Base-by-base conservation (phyloP, 2,888 invertebrate species). In the Ernsta delagoae region DNA sequence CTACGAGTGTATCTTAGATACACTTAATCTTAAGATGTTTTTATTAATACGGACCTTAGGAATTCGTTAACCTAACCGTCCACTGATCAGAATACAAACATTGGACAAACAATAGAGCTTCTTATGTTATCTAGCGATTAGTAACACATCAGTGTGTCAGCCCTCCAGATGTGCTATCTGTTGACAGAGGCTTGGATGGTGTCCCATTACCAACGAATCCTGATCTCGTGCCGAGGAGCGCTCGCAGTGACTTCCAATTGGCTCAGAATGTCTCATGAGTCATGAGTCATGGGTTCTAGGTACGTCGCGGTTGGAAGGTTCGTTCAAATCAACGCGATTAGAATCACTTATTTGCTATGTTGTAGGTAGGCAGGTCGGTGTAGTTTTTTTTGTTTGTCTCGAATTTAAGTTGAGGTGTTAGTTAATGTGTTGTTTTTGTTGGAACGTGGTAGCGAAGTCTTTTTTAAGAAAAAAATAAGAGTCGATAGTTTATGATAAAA, bases 151-250 rank as follows among this genome's bases (percentile, higher is more conserved):
- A 57, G 8, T 61, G 67, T 68, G 0, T 6, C 3, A 12, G 60
- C 41, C 16, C 45, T 56, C 65, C 67, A 68, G 67, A 68, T 68
- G 68, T 48, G 68, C 68, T 68, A 68, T 68, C 68, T 36, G 48
- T 4, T 53, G 50, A 53, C 50, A 53, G 59, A 61, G 16, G 61
- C 31, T 67, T 67, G 62, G 68, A 39, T 4, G 34, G 43, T 9
- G 45, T 36, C 59, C 65, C 65, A 65, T 65, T 65, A 65, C 45
- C 45, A 48, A 48, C 61, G 36, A 67, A 48, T 24, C 61, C 66
- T 45, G 56, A 39, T 67, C 67, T 57, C 67, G 61, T 67, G 61
- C 67, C 56, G n/a, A 24, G 5, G 43, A 31, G 60, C 48, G 36
- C 56, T 67, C 54, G 61, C 61, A 8, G 11, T 45, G 67, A 61